A percentile compares a stretch with the other conserved stretches of the same genome.
Evolutionary conservation across 2,797 vertebrate species (phyloP).

Genomic region (Botia kubotai): DNA sequence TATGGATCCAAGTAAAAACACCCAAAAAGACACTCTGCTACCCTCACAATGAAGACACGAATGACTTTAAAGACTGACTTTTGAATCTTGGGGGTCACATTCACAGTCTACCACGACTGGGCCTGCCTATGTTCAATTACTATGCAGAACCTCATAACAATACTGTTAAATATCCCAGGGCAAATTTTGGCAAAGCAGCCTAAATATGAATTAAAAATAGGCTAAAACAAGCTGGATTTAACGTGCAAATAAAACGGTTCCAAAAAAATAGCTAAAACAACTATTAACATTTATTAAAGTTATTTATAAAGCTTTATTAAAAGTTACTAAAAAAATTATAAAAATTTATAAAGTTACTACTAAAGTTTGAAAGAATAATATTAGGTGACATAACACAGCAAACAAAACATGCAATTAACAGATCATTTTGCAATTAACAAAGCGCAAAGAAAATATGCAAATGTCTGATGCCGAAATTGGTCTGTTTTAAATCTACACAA

Average conservation of each 20-base stretch:
- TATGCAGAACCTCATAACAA: background rate
- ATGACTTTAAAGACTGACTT: background rate
- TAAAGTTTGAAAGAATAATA: background rate
- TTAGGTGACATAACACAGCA: background rate
- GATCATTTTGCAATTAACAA: background rate
- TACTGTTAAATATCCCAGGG: too few species aligned
- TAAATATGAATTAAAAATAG: too few species aligned
- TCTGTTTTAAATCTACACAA: conserved; percentile 19
- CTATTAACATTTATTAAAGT: background rate
- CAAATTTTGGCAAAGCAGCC: too few species aligned
- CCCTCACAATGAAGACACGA: background rate
- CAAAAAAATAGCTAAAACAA: background rate
- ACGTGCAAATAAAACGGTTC: too few species aligned
- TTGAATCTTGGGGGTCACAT: background rate
- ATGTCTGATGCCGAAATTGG: conserved; percentile 17
- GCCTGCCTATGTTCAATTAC: background rate
- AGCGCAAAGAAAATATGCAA: conserved; percentile 9
- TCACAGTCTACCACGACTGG: background rate
- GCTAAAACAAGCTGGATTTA: too few species aligned
- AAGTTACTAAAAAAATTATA: too few species aligned
- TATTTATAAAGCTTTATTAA: too few species aligned
- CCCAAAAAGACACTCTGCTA: background rate
- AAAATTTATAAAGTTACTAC: too few species aligned
- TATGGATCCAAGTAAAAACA: background rate
- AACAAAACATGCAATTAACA: background rate